phyloP scores from a whole-genome alignment of 37 sponge, comb jelly and placozoan genomes.

The Corticium candelabrum region DNA sequence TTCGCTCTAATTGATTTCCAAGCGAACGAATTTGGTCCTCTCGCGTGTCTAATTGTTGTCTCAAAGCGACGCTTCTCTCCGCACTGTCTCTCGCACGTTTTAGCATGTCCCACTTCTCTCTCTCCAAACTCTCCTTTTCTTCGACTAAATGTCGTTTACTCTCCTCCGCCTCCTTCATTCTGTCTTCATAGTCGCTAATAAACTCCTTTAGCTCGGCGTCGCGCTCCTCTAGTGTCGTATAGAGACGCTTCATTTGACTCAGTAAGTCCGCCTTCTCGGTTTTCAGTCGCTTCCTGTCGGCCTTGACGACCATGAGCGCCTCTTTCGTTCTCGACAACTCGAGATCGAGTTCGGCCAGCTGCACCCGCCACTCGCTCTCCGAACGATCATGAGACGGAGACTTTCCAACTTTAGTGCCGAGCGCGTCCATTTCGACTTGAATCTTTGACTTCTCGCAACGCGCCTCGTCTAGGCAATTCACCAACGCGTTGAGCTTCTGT shows the following conservation, averaged over 20 bases:
- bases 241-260: slow-evolving; percentile 3
- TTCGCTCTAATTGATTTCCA: slow-evolving; percentile 16
- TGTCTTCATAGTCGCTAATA: not conserved
- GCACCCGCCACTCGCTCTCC: not conserved
- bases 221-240: not conserved
- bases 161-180: slow-evolving; percentile 37
- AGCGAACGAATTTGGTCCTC: slow-evolving; percentile 14
- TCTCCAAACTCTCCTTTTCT: slow-evolving; percentile 50
- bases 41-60: slow-evolving; percentile 39
- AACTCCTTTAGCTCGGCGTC: slow-evolving; percentile 21
- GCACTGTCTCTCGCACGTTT: slow-evolving; percentile 59
- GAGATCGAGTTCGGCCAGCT: not conserved
- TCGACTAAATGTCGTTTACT: slow-evolving; percentile 25
- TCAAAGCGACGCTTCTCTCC: slow-evolving; percentile 41
- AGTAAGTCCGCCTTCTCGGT: not conserved
- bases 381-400: not conserved
- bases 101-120: slow-evolving; percentile 84
- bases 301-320: not conserved
- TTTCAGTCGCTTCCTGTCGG: slow-evolving; percentile 2
- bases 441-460: not conserved
- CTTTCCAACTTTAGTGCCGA: not conserved
- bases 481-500: no score
- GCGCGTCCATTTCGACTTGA: not conserved
- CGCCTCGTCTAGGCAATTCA: no score
- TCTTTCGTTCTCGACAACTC: not conserved